Conservation (phyloP, 2,888 invertebrate species). For the Cerceris rybyensis region DNA sequence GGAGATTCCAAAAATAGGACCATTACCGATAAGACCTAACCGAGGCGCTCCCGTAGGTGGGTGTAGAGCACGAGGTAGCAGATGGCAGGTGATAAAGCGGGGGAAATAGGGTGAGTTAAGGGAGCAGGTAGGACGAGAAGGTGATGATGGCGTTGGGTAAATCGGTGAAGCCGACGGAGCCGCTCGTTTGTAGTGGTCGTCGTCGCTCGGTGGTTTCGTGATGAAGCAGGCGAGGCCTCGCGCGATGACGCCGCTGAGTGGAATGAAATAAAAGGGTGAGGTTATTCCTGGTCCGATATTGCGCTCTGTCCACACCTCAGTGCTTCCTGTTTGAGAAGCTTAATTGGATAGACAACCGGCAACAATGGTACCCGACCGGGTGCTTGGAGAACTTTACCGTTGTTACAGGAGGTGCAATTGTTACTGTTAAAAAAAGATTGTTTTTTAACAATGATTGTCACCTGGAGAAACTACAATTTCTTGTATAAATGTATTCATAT, state of each 20-base stretch:
- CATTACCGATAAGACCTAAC: conserved; percentile 80
- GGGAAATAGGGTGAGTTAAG: conserved; percentile 75
- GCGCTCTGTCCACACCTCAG: conserved; percentile 52
- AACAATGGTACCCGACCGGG: conserved; percentile 10
- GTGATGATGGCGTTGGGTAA: conserved; percentile 61
- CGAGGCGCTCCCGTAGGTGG: conserved; percentile 69
- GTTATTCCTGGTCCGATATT: conserved; percentile 67
- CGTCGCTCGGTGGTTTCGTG: conserved; percentile 4
- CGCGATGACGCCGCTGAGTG: conserved; percentile 11
- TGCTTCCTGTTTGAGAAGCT: conserved; percentile 51
- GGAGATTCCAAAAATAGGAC: conserved; percentile 81
- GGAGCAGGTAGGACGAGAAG: conserved; percentile 58
- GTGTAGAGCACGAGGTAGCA: conserved; percentile 55
- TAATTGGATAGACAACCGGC: conserved; percentile 51
- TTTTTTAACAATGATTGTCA: too few species aligned
- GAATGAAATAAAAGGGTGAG: conserved; percentile 71
- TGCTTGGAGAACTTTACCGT: neutral
- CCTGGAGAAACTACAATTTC: too few species aligned
- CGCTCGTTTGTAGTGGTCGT: conserved; percentile 26
- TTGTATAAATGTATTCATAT: too few species aligned
- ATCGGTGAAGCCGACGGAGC: conserved; percentile 40
- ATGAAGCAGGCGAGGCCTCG: conserved; percentile 31
- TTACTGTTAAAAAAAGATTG: too few species aligned
- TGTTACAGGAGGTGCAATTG: too few species aligned
- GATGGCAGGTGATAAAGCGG: conserved; percentile 81